A percentile compares a stretch with the other conserved stretches of the same genome.
phyloP scores from a whole-genome alignment of 2,113 vertebrate genomes.

The Tychaedon coryphoeus region DNA sequence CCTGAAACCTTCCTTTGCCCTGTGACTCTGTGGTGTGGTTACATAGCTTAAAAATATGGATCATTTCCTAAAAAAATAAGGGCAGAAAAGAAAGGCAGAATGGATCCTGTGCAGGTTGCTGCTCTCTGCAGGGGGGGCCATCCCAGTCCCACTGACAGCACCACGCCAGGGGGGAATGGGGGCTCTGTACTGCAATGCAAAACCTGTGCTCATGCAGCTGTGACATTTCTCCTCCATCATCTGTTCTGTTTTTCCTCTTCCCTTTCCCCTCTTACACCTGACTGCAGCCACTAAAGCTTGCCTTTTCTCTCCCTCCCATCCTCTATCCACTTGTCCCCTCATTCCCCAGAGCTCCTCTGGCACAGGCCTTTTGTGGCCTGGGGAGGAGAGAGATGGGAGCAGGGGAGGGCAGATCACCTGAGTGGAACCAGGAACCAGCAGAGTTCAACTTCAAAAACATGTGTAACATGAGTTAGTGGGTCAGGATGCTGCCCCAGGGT shows the following conservation, averaged over 20 bases:
- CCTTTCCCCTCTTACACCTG: not conserved
- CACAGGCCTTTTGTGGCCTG: not conserved
- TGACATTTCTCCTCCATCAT: not conserved
- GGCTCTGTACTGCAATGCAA: not conserved
- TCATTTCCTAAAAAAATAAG: not conserved
- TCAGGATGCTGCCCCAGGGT: not conserved
- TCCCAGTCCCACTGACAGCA: not conserved
- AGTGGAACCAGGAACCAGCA: not conserved
- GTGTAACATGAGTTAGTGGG: not conserved
- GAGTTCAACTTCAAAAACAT: not conserved
- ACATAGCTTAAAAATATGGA: not conserved
- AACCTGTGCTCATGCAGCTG: not conserved
- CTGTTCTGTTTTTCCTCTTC: not conserved
- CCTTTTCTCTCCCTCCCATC: not conserved
- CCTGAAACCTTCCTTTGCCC: not conserved
- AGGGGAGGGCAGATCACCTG: not conserved
- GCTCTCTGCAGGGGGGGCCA: not conserved
- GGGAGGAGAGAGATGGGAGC: not conserved
- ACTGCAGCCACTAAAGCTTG: not conserved
- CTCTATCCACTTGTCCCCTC: not conserved
- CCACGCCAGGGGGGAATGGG: no score
- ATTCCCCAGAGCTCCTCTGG: not conserved
- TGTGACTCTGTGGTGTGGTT: not conserved
- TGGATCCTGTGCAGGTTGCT: accelerated
- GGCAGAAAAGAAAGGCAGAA: not conserved